Evolutionary conservation across 2,113 vertebrate species (phyloP).

Genomic region (Salvelinus namaycush): DNA sequence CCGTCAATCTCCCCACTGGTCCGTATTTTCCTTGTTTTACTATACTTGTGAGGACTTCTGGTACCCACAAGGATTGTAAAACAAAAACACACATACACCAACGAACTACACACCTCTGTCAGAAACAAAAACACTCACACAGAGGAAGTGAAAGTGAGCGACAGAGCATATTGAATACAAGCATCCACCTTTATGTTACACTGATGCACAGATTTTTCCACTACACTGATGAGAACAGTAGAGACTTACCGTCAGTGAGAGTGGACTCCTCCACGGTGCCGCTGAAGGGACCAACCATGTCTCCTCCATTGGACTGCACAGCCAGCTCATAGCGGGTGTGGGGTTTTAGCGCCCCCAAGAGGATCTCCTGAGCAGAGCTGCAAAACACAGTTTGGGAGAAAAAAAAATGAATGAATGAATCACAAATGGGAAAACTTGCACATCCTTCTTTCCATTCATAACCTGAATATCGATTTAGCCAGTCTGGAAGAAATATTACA

Average conservation of each 20-base stretch:
- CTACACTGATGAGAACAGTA: not conserved
- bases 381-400: not conserved
- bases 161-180: not conserved
- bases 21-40: too few relatives aligned
- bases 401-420: not conserved
- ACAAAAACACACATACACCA: too few relatives aligned
- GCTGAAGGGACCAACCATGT: conserved; percentile 87
- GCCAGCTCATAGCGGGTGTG: conserved; percentile 95
- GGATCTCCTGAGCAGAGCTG: conserved; percentile 89
- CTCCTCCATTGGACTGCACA: conserved; percentile 88
- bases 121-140: not conserved
- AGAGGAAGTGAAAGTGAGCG: not conserved
- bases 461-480: not conserved
- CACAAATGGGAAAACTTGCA: too few relatives aligned
- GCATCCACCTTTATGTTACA: too few relatives aligned
- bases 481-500: not conserved
- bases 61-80: too few relatives aligned
- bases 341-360: conserved; percentile 88
- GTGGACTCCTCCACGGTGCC: conserved; percentile 87
- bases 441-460: too few relatives aligned
- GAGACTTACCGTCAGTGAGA: conserved; percentile 86
- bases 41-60: too few relatives aligned
- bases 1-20: too few relatives aligned
- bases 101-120: too few relatives aligned
- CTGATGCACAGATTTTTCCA: too few relatives aligned